Evolutionary conservation across 2,797 vertebrate genomes (phyloP), one percentile per base, ranked within the genome.

Genomic region (Paramormyrops hopkinsi): DNA sequence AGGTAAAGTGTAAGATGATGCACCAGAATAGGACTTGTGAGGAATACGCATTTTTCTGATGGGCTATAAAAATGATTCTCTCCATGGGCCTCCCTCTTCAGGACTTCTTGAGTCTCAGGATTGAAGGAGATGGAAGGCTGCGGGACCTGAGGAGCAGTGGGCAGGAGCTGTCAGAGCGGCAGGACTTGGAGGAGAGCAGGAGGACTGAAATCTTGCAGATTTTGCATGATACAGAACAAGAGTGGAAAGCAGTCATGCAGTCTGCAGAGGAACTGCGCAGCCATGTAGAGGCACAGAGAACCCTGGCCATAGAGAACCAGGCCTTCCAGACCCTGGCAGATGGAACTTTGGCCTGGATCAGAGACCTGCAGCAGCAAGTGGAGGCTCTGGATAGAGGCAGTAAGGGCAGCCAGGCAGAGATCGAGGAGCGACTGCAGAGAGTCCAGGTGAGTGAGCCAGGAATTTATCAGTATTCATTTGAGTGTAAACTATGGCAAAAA

Each of bases 331-430:
- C 89, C 62, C 93, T 96, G 88, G 94, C 91, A 48, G 94, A 93
- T 41, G 91, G 90, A 88, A 83, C 94, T 53, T 94, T 94, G 91
- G 93, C 91, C 2, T 98, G 97, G 94, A 95, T 98, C 90, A 93
- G 90, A 88, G 95, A 94, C 54, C 95, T 95, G 19, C 95, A 94
- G 90, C 94, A 96, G 86, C 94, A 94, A 51, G 92, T 97, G 88
- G 84, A 93, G 91, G 92, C 93, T 37, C 82, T 96, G 69, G 93
- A 92, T 7, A 91, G 93, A 89, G 92, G 92, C 0, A 90, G 93
- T 69, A 93, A 92, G 93, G 93, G 83, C 76, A n/a, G 17, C 51
- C 90, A 93, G 87, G 91, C 93, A 91, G 88, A 93, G 0, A 90
- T 95, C 76, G 95, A 96, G 0, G 93, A 97, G 91, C 94, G 92